phyloP scores from a whole-genome alignment of 2,888 invertebrate species.

The Cosmopolites sordidus region DNA sequence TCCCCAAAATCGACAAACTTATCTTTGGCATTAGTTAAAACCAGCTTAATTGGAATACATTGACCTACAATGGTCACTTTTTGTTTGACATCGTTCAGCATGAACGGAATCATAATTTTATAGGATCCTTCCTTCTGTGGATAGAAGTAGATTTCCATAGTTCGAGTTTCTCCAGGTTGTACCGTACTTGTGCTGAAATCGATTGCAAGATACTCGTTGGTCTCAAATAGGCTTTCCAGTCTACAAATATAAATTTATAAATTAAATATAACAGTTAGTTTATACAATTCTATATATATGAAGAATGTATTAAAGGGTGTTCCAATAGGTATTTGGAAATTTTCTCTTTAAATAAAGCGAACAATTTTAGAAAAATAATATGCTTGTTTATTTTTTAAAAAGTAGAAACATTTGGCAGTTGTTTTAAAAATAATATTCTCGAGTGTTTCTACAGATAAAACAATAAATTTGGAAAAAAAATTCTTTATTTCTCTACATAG shows the following conservation, averaged over 20 bases:
- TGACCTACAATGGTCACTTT: slow-evolving; percentile 55
- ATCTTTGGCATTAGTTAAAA: slow-evolving; percentile 43
- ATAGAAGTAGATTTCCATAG: slow-evolving; percentile 54
- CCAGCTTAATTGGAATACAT: slow-evolving; percentile 49
- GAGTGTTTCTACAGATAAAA: too few relatives aligned
- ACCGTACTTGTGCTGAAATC: slow-evolving; percentile 49
- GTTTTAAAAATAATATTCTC: too few relatives aligned
- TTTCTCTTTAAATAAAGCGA: too few relatives aligned
- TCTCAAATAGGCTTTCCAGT: slow-evolving; percentile 51
- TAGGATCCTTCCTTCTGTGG: slow-evolving; percentile 54
- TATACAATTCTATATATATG: too few relatives aligned
- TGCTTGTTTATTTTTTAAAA: too few relatives aligned
- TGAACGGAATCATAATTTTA: slow-evolving; percentile 52
- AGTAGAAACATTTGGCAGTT: too few relatives aligned
- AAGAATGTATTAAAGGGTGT: too few relatives aligned
- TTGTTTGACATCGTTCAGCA: slow-evolving; percentile 54
- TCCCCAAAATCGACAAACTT: slow-evolving; percentile 47
- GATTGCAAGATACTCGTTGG: slow-evolving; percentile 52
- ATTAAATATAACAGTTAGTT: too few relatives aligned
- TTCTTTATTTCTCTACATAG: too few relatives aligned
- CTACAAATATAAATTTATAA: slow-evolving; percentile 41
- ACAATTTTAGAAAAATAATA: too few relatives aligned
- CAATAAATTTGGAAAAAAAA: too few relatives aligned
- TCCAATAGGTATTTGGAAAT: too few relatives aligned
- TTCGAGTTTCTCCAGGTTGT: slow-evolving; percentile 46